phyloP scores from a whole-genome alignment of 2,113 vertebrate species.

The Catagonus wagneri region DNA sequence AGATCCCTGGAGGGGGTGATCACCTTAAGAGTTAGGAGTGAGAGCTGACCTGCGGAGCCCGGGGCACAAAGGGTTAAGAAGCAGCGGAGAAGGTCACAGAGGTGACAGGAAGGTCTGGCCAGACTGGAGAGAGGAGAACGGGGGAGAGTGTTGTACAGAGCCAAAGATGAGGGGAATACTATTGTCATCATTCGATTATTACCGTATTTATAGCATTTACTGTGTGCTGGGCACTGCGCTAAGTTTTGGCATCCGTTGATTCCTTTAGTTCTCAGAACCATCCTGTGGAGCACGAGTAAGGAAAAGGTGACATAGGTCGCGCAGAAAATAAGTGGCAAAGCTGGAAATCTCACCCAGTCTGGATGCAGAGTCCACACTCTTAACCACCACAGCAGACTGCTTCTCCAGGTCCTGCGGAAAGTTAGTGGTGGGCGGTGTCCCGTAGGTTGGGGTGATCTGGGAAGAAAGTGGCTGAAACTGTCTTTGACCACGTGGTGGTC shows the following conservation, averaged over 20 bases:
- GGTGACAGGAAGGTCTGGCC: background rate
- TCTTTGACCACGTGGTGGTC: too few species aligned
- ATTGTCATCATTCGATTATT: background rate
- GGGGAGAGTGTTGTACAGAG: background rate
- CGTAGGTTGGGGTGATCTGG: background rate
- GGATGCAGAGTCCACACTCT: background rate
- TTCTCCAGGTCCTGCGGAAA: background rate
- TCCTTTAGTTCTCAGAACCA: background rate
- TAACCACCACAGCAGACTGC: background rate
- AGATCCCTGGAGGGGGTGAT: background rate
- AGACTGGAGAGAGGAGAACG: background rate
- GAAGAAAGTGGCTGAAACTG: background rate
- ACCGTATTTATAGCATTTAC: background rate
- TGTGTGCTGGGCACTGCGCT: background rate
- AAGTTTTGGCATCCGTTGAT: background rate
- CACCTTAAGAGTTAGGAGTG: background rate
- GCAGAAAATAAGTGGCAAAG: background rate
- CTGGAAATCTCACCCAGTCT: background rate
- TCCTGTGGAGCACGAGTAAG: background rate
- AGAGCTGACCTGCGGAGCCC: background rate
- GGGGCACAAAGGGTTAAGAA: background rate
- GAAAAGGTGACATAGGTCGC: background rate
- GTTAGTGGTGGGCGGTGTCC: background rate
- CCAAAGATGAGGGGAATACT: background rate
- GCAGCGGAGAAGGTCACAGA: background rate